Evolutionary conservation across 2,113 vertebrate genomes (phyloP).

Genomic region (Archilochus colubris): DNA sequence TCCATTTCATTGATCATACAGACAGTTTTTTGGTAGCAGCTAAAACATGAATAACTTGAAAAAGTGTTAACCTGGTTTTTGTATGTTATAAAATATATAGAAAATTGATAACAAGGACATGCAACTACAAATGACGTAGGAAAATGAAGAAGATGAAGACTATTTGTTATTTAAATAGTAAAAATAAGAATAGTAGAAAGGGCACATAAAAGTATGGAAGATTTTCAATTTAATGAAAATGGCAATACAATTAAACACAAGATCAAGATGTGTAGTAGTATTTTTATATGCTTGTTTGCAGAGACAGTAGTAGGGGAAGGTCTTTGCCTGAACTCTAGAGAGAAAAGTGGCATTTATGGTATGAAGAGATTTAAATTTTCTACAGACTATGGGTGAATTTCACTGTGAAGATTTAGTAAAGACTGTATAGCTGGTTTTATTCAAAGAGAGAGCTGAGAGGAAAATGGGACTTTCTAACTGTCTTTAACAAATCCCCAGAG

Average conservation of each 20-base stretch:
- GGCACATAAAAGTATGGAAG: not conserved
- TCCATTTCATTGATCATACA: not conserved
- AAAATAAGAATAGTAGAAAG: not conserved
- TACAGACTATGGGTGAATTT: not conserved
- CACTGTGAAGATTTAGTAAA: not conserved
- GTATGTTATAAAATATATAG: not conserved
- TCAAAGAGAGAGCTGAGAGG: not conserved
- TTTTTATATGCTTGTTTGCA: not conserved
- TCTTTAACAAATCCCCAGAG: not conserved
- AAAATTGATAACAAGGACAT: not conserved
- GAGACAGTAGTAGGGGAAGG: not conserved
- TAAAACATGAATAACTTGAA: not conserved
- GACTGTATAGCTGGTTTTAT: not conserved
- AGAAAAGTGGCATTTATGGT: not conserved
- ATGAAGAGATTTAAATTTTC: not conserved
- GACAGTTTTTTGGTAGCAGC: not conserved
- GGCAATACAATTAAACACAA: not conserved
- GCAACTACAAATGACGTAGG: not conserved
- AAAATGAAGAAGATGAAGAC: not conserved
- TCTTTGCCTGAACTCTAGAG: not conserved
- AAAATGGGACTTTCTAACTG: not conserved
- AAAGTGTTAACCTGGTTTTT: not conserved
- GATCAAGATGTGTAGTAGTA: not conserved
- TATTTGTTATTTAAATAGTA: not conserved
- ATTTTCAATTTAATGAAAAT: not conserved